Conservation (phyloP, 2,113 vertebrate genomes). For the Pseudonaja textilis region DNA sequence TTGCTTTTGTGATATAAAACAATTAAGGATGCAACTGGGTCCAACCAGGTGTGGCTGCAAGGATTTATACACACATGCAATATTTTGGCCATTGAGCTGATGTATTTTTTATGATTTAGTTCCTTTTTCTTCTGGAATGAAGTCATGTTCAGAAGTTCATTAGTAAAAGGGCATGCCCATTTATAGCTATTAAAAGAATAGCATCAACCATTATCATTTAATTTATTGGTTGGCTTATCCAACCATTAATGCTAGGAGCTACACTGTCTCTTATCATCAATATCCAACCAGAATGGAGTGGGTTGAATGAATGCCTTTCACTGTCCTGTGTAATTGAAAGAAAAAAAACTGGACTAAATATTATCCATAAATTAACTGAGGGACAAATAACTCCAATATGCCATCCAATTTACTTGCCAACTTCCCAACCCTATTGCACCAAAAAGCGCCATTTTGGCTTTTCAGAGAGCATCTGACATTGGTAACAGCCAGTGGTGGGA, state of each 20-base stretch:
- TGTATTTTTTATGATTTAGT: not conserved
- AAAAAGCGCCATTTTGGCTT: not conserved
- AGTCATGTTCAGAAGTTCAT: not conserved
- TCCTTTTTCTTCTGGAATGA: not conserved
- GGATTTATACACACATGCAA: not conserved
- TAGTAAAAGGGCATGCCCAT: not conserved
- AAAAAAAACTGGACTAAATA: not conserved
- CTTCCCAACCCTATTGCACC: not conserved
- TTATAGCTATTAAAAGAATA: not conserved
- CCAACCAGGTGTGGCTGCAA: not conserved
- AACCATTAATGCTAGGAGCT: not conserved
- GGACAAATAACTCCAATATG: not conserved
- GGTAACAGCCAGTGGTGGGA: not conserved
- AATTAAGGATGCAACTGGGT: conserved; percentile 6
- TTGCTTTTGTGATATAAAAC: not conserved
- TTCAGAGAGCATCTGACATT: not conserved
- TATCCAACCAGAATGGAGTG: not conserved
- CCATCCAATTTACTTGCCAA: not conserved
- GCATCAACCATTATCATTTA: not conserved
- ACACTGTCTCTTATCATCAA: not conserved
- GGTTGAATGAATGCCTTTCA: not conserved
- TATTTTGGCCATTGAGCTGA: not conserved
- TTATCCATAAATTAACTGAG: not conserved
- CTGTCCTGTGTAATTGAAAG: not conserved
- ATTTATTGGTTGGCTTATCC: not conserved